Conservation (phyloP, 2,113 vertebrate species). For the Strigops habroptila region DNA sequence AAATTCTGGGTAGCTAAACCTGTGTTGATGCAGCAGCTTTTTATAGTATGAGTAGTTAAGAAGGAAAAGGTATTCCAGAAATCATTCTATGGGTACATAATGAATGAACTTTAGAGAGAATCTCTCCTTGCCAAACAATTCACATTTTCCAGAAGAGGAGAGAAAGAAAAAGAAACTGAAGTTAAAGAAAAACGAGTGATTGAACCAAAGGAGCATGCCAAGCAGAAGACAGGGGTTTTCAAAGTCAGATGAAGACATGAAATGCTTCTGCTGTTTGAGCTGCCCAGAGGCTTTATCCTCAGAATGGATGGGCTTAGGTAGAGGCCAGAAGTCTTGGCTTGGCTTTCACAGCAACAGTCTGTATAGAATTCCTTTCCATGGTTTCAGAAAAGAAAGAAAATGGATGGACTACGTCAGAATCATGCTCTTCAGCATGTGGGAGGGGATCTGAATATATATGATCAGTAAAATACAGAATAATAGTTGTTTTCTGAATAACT, state of each 20-base stretch:
- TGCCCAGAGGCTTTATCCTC: not conserved
- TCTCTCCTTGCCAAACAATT: not conserved
- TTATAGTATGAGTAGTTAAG: not conserved
- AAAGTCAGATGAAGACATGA: not conserved
- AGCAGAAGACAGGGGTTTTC: not conserved
- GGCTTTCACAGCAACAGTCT: not conserved
- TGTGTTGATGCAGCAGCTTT: not conserved
- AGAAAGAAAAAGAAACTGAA: not conserved
- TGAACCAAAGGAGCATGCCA: not conserved
- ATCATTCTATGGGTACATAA: not conserved
- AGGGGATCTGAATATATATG: not conserved
- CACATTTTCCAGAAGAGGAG: not conserved
- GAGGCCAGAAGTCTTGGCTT: not conserved
- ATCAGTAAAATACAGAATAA: not conserved
- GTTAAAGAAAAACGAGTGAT: not conserved
- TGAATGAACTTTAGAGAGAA: not conserved
- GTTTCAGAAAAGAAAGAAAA: not conserved
- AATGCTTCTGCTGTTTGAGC: not conserved
- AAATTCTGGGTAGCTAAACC: not conserved
- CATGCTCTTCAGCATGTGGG: not conserved
- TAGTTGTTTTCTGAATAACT: not conserved
- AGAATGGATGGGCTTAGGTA: not conserved
- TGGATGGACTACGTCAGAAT: not conserved
- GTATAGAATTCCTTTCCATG: not conserved
- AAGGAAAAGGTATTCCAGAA: not conserved